phyloP scores from a whole-genome alignment of 2,888 invertebrate genomes.

The Drosophila borealis region DNA sequence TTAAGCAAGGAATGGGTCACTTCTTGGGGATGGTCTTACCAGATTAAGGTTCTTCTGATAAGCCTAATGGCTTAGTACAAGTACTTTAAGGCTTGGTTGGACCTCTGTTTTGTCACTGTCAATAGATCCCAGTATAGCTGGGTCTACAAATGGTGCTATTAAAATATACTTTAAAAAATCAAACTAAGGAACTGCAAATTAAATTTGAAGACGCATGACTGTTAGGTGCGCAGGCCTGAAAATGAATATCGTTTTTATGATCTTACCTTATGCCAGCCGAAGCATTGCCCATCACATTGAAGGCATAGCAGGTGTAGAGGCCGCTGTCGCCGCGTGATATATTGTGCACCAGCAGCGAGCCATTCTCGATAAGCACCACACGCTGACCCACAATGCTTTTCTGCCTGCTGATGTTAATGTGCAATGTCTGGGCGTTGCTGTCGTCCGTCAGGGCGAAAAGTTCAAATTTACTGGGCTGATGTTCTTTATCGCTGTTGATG shows the following conservation, averaged over 20 bases:
- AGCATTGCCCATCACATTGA: constrained; percentile 92
- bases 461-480: constrained; percentile 80
- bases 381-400: constrained; percentile 70
- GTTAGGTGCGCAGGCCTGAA: no score
- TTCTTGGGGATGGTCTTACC: no score
- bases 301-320: constrained; percentile 93
- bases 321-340: constrained; percentile 93
- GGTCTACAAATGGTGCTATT: no score
- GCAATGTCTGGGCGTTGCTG: constrained; percentile 57
- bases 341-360: constrained; percentile 90
- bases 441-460: constrained; percentile 80
- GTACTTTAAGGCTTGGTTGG: no score
- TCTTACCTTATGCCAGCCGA: constrained; percentile 88
- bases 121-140: no score
- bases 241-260: neutral
- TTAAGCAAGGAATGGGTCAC: no score
- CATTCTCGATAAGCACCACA: constrained; percentile 88
- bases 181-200: no score
- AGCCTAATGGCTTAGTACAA: no score
- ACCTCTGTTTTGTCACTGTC: no score
- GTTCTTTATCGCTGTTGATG: constrained; percentile 78
- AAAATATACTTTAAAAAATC: no score
- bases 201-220: no score
- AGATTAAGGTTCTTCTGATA: no score
- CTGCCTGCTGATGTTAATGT: constrained; percentile 68